Conservation (phyloP, 2,797 vertebrate species). For the Characodon lateralis region DNA sequence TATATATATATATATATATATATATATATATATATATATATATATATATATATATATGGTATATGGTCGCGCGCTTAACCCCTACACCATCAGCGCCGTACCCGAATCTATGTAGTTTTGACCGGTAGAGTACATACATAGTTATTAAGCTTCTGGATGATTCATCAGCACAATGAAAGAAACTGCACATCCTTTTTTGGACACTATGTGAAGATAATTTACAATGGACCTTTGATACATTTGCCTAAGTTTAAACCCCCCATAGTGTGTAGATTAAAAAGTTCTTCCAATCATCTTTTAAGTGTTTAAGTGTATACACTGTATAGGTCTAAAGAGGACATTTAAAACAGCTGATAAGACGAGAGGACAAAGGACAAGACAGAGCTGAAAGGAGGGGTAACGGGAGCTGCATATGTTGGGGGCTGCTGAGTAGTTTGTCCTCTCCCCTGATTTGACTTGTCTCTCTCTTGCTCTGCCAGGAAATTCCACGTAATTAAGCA, state of each 20-base stretch:
- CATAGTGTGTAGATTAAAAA: conserved; percentile 2
- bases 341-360: conserved; percentile 31
- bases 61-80: too few relatives aligned
- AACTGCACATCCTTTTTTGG: conserved; percentile 11
- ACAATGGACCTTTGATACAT: conserved; percentile 14
- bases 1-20: too few relatives aligned
- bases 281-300: conserved; percentile 11
- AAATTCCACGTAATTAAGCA: conserved; percentile 82
- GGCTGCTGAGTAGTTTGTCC: not conserved
- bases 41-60: too few relatives aligned
- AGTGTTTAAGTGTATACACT: not conserved
- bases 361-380: conserved; percentile 23
- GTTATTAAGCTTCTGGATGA: conserved; percentile 24
- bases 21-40: too few relatives aligned
- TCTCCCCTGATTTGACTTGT: conserved; percentile 25
- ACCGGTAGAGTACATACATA: not conserved
- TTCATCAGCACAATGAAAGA: conserved; percentile 27
- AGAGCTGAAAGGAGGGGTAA: not conserved
- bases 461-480: conserved; percentile 65
- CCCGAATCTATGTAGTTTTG: too few relatives aligned
- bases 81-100: too few relatives aligned
- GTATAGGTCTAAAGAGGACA: not conserved
- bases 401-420: not conserved
- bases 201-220: conserved; percentile 12
- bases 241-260: conserved; percentile 3